phyloP scores from a whole-genome alignment of 1,140 invertebrate genomes.

The Drosophila asahinai region DNA sequence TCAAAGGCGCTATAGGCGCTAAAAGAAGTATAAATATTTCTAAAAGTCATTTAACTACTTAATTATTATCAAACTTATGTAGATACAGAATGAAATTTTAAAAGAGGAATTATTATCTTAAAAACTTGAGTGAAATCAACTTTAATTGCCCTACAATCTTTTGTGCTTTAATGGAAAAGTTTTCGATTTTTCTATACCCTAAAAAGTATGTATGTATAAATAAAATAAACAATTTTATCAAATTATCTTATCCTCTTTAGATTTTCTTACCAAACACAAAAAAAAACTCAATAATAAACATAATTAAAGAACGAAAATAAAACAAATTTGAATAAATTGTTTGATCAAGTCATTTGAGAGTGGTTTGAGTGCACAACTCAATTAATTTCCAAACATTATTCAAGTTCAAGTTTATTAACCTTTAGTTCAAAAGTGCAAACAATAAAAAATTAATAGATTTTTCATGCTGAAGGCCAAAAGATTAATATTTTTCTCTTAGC shows the following conservation, averaged over 20 bases:
- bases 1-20: no score
- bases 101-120: not conserved
- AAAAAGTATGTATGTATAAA: not conserved
- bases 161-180: no score
- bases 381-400: slow-evolving; percentile 64
- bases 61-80: no score
- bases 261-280: not conserved
- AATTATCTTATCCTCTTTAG: not conserved
- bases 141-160: no score
- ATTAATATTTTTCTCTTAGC: slow-evolving; percentile 31
- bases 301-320: slow-evolving; percentile 29
- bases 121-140: not conserved
- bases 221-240: slow-evolving; percentile 11
- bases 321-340: slow-evolving; percentile 43
- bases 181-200: no score
- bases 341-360: slow-evolving; percentile 32
- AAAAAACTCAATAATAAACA: slow-evolving; percentile 23
- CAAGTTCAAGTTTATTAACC: slow-evolving; percentile 77
- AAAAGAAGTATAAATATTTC: no score
- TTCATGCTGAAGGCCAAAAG: slow-evolving; percentile 29
- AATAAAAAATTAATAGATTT: slow-evolving; percentile 48
- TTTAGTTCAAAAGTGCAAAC: slow-evolving; percentile 51
- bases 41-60: no score
- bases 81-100: no score
- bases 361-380: slow-evolving; percentile 47